These are phyloP conservation scores for Chymomyza amoena DNA, from an alignment of 2,888 invertebrate genomes.

Conservation along the genomic window DNA sequence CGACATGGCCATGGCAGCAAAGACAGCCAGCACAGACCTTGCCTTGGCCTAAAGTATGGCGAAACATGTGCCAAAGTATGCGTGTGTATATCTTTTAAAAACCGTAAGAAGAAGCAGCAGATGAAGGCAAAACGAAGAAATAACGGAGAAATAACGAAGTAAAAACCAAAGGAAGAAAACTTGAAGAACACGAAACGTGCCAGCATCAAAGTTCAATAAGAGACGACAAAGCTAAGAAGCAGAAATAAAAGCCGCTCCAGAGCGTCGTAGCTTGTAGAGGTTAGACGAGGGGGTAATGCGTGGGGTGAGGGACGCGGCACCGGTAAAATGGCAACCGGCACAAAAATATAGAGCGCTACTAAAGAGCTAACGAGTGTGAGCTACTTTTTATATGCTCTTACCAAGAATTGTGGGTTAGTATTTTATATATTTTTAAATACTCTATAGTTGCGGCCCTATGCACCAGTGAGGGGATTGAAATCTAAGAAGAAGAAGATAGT, in stretches of 20 bases:
- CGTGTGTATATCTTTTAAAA: constrained; percentile 64
- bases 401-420: constrained; percentile 27
- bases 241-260: not conserved
- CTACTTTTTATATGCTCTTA: constrained; percentile 42
- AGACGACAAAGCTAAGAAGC: constrained; percentile 27
- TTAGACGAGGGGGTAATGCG: not conserved
- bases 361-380: constrained; percentile 70
- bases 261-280: not conserved
- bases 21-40: constrained; percentile 12
- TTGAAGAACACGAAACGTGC: constrained; percentile 53
- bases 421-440: constrained; percentile 7
- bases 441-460: not conserved
- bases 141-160: not conserved
- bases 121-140: not conserved
- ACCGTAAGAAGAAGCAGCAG: not conserved
- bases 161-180: constrained; percentile 26
- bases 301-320: not conserved
- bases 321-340: not conserved
- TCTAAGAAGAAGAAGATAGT: no score
- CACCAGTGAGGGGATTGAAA: not conserved
- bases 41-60: constrained; percentile 21
- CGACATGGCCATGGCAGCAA: not conserved
- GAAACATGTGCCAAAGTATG: constrained; percentile 58
- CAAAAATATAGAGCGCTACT: constrained; percentile 22
- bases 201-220: constrained; percentile 72